A percentile compares a stretch with the other conserved stretches of the same genome.
These are phyloP conservation scores for Linepithema humile DNA, from an alignment of 1,140 invertebrate species.

Conservation along the genomic window DNA sequence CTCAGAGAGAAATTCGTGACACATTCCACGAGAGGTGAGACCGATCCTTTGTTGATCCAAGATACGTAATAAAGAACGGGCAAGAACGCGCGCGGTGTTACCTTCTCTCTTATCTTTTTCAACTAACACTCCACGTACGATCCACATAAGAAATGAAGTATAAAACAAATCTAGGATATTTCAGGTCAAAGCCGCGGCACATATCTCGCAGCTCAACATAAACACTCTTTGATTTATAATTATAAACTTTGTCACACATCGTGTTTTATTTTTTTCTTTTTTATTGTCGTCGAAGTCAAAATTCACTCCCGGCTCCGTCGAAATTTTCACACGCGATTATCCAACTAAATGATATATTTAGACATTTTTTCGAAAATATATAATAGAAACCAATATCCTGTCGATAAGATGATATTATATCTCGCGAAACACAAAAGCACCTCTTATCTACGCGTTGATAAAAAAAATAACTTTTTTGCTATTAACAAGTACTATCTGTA, in stretches of 20 bases:
- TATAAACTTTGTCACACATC: background rate
- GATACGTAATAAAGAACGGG: constrained; percentile 75
- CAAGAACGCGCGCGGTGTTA: constrained; percentile 51
- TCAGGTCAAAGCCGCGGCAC: background rate
- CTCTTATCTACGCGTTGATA: constrained; percentile 29
- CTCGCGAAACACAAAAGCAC: background rate
- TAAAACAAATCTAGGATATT: constrained; percentile 13
- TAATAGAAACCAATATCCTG: background rate
- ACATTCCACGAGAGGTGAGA: constrained; percentile 43
- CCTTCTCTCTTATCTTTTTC: constrained; percentile 72
- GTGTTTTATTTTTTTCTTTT: too few species aligned
- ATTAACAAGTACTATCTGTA: constrained; percentile 46
- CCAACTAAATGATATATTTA: background rate
- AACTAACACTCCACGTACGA: constrained; percentile 45
- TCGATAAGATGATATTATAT: background rate
- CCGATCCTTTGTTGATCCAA: constrained; percentile 79
- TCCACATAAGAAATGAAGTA: background rate
- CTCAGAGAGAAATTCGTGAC: constrained; percentile 20
- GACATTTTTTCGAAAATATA: background rate
- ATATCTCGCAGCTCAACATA: background rate
- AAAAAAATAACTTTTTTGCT: constrained; percentile 40
- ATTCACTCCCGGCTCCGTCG: background rate
- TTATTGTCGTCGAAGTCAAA: background rate
- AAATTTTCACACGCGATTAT: background rate
- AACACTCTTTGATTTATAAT: background rate